phyloP scores from a whole-genome alignment of 2,113 vertebrate genomes.

The Cyanoliseus patagonus region DNA sequence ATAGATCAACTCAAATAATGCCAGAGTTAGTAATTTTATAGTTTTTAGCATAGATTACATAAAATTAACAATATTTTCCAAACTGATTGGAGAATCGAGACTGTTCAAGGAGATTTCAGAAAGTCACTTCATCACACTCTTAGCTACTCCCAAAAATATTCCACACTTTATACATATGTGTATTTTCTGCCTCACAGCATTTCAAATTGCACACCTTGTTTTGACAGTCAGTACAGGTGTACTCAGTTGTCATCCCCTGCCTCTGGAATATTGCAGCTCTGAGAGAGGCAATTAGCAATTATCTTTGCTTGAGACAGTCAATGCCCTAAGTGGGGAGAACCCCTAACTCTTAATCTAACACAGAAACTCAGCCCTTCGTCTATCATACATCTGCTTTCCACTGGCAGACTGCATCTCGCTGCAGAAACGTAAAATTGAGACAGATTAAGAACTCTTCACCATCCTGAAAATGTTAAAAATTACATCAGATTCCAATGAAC shows the following conservation, averaged over 20 bases:
- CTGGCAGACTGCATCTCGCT: neutral
- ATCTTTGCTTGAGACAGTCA: neutral
- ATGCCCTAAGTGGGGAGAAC: neutral
- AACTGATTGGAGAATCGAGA: neutral
- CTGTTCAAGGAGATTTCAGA: neutral
- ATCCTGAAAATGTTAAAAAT: neutral
- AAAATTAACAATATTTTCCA: neutral
- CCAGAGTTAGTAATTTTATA: neutral
- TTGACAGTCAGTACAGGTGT: neutral
- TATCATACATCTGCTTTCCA: neutral
- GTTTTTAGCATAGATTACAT: neutral
- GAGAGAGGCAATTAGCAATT: neutral
- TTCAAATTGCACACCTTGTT: neutral
- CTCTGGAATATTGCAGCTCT: neutral
- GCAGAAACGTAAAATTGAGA: neutral
- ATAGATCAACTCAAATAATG: neutral
- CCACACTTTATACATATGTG: rapidly evolving
- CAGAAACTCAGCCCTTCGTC: neutral
- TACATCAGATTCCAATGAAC: neutral
- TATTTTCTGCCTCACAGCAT: neutral
- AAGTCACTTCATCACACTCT: neutral
- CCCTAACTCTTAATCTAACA: neutral
- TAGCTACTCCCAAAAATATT: neutral
- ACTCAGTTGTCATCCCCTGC: neutral
- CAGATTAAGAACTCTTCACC: neutral